Percentiles rank a stretch among this genome's conserved stretches.
These are phyloP conservation scores for Eleginops maclovinus DNA, from an alignment of 2,113 vertebrate genomes.

Conservation along the genomic window DNA sequence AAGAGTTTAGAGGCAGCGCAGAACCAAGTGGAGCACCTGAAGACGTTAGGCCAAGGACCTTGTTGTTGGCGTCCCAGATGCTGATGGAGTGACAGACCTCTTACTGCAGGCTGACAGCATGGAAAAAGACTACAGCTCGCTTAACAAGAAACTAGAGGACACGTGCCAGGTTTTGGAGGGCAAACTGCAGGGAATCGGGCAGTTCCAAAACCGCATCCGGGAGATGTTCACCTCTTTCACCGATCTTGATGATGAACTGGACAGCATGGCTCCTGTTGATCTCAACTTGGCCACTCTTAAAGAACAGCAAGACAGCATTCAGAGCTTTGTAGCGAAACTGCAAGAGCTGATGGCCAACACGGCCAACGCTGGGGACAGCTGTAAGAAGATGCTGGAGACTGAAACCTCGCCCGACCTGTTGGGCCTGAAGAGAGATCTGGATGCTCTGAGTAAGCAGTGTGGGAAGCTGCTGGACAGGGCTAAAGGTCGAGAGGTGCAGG, in stretches of 20 bases:
- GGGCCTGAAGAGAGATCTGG: constrained; percentile 93
- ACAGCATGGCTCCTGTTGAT: constrained; percentile 92
- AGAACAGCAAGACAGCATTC: constrained; percentile 87
- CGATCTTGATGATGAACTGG: constrained; percentile 96
- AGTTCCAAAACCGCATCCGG: constrained; percentile 95
- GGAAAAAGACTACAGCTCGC: constrained; percentile 84
- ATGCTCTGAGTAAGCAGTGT: constrained; percentile 94
- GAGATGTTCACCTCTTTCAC: constrained; percentile 96
- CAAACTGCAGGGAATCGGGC: constrained; percentile 95
- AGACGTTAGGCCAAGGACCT: constrained; percentile 88
- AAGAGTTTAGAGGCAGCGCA: constrained; percentile 88
- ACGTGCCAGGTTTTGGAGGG: constrained; percentile 90
- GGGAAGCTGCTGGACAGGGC: constrained; percentile 94
- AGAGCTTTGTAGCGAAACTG: constrained; percentile 89
- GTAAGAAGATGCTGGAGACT: constrained; percentile 92
- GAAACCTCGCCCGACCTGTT: constrained; percentile 93
- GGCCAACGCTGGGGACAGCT: constrained; percentile 88
- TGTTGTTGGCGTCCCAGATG: constrained; percentile 88
- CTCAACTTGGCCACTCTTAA: constrained; percentile 85
- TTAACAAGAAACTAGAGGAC: constrained; percentile 88
- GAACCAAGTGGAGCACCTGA: constrained; percentile 86
- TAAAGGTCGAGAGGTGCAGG: constrained; percentile 87
- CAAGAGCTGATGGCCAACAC: constrained; percentile 89
- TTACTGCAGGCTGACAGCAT: constrained; percentile 89
- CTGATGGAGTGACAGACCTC: constrained; percentile 89